Base-by-base conservation (phyloP, 2,888 invertebrate genomes). In the Parnassius smintheus region DNA sequence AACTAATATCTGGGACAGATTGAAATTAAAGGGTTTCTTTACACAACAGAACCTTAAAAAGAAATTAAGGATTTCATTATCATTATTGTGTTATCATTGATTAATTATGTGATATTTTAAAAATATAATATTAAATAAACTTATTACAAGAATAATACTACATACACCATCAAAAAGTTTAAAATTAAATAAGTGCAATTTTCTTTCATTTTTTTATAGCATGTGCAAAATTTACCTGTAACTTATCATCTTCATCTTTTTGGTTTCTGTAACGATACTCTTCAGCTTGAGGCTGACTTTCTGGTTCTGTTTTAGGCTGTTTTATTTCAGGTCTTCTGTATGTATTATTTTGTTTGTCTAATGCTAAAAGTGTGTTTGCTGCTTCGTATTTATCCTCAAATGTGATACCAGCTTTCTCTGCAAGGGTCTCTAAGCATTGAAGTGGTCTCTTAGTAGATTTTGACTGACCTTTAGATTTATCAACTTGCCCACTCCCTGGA, bases 301-400 rank as follows among this genome's bases (percentile, higher is more conserved):
- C 90, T 9, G 87, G 81, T 62, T 91, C 90, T 60, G 83, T 67
- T 65, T 91, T 90, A 0, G 87, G 81, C 56, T 85, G 83, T 72
- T 91, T 91, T 2, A 89, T 66, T 49, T 91, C 90, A n/a, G 85
- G 79, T 70, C 89, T 82, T 66, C 85, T 77, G 65, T 78, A 86
- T 65, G 88, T 86, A 72, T 82, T 93, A 75, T 93, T 93, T 70
- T 93, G 93, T 75, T 94, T 94, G 76, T 95, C 95, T 83, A 95
- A 86, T 68, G 94, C 94, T 72, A 93, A 80, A 74, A 94, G 81
- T 62, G 92, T 94, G 71, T 93, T 94, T 4, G 94, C 94, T 65
- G 94, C 94, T 81, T 95, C 95, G 91, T 95, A 95, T 82, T 95
- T 95, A 80, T 95, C 95, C 78, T 95, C 95, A 75, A 95, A 94